Evolutionary conservation across 2,113 vertebrate species (phyloP), one percentile per base, ranked within the genome.

Genomic region (Stigmatopora argus): DNA sequence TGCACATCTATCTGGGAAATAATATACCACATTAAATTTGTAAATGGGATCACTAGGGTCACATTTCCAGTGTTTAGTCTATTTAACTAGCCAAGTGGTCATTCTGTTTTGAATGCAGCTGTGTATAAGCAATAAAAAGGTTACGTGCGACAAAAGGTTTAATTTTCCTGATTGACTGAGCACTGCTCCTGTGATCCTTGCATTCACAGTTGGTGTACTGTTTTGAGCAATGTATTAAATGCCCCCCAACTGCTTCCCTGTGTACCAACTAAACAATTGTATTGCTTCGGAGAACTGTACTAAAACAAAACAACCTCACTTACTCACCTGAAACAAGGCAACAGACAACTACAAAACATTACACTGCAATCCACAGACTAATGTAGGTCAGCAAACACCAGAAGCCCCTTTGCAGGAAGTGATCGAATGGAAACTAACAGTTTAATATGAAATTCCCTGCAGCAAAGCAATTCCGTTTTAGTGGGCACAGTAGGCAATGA

Each of bases 381-480:
- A 23, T 61, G 19, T 38, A 21, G 7, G 38, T 14, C 44, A 14
- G 45, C 23, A 34, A 49, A 48, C 44, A 14, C 21, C 10, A 62
- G 35, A 46, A 44, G 12, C 60, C 21, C 2, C 45, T 63, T 47
- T 26, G 44, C 19, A 46, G 41, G 45, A 49, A 26, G 46, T 49
- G 62, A 21, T 78, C 83, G 73, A 85, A 85, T 66, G 69, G 77
- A 80, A 85, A 79, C 64, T 56, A 66, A 81, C 72, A 67, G 70
- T 64, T 45, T 41, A 2, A 61, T 59, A 65, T 75, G 70, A 77
- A 68, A 73, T 61, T 82, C 71, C 74, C 74, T 12, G 52, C 73
- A 64, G 73, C 65, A 49, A 53, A 45, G 34, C 65, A 70, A 74
- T 47, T 82, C 64, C 53, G 75, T 72, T 82, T 80, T 34, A 65